phyloP scores from a whole-genome alignment of 2,113 vertebrate genomes.

The human region GRCh38 chrY:497001-497500 shows the following conservation, averaged over 20 bases:
- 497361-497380: constrained; percentile 51
- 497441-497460: not conserved
- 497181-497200: not conserved
- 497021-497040: rapidly evolving
- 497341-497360: constrained; percentile 57
- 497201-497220: too few species aligned
- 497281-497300: not conserved
- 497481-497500: not conserved
- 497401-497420: constrained; percentile 52
- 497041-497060: rapidly evolving
- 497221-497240: rapidly evolving
- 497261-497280: not conserved
- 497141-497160: not conserved
- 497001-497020: rapidly evolving
- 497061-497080: not conserved
- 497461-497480: constrained; percentile 72
- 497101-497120: not conserved
- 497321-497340: not conserved
- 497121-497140: not conserved
- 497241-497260: not conserved
- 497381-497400: constrained; percentile 29
- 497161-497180: not conserved
- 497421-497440: not conserved
- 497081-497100: rapidly evolving
- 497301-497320: not conserved